These are phyloP conservation scores for Diloba caeruleocephala DNA, from an alignment of 2,888 invertebrate genomes.

Conservation along the genomic window DNA sequence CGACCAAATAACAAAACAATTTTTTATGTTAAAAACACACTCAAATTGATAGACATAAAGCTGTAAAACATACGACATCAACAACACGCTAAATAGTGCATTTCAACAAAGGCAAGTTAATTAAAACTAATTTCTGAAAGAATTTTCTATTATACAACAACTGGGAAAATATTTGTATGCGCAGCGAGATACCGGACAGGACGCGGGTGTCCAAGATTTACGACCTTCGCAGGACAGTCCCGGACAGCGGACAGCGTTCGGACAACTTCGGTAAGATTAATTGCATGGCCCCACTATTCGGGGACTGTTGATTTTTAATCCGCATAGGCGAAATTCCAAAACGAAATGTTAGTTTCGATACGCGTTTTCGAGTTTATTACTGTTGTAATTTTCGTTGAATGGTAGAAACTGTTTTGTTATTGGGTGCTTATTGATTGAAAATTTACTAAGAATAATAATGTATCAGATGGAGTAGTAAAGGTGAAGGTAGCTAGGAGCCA, in stretches of 20 bases:
- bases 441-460: background rate
- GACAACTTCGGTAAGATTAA: conserved; percentile 80
- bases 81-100: conserved; percentile 14
- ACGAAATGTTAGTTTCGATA: conserved; percentile 60
- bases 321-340: conserved; percentile 56
- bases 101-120: conserved; percentile 53
- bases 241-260: conserved; percentile 70
- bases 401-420: conserved; percentile 23
- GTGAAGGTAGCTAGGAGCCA: too few relatives aligned
- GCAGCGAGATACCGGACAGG: conserved; percentile 68
- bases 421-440: conserved; percentile 1
- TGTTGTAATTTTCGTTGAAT: conserved; percentile 38
- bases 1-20: too few relatives aligned
- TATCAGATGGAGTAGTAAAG: background rate
- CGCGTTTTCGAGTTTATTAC: conserved; percentile 30
- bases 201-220: conserved; percentile 79
- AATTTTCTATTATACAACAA: conserved; percentile 67
- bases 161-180: conserved; percentile 73
- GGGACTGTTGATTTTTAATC: conserved; percentile 78
- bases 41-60: background rate
- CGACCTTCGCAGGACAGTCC: conserved; percentile 64
- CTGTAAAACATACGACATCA: background rate
- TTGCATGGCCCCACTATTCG: conserved; percentile 71
- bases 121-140: conserved; percentile 64
- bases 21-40: too few relatives aligned